These are phyloP conservation scores for Zophobas atratus DNA, from an alignment of 1,140 invertebrate species.

Conservation along the genomic window DNA sequence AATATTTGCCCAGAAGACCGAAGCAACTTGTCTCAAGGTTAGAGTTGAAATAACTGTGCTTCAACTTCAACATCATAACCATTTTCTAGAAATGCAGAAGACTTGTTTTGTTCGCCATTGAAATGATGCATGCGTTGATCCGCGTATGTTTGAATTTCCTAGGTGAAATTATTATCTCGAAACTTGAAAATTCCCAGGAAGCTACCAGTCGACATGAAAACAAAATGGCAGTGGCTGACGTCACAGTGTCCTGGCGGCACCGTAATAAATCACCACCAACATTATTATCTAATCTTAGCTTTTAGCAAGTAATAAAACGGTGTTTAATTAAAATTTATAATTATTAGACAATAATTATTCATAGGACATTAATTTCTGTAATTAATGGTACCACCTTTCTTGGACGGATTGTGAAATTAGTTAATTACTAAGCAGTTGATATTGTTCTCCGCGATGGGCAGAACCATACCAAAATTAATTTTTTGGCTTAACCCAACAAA, in stretches of 20 bases:
- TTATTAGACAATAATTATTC: constrained; percentile 41
- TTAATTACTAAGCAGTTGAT: constrained; percentile 4
- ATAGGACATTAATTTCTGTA: constrained; percentile 34
- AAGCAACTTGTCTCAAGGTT: constrained; percentile 48
- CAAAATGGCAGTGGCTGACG: background rate
- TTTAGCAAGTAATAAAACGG: constrained; percentile 35
- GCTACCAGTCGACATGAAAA: constrained; percentile 3
- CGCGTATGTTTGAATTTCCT: constrained; percentile 31
- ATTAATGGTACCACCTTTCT: constrained; percentile 29
- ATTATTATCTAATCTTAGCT: constrained; percentile 39
- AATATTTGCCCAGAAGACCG: constrained; percentile 45
- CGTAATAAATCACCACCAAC: constrained; percentile 32
- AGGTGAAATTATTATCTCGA: constrained; percentile 26
- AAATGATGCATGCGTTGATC: constrained; percentile 22
- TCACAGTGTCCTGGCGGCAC: background rate
- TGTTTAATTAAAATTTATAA: constrained; percentile 44
- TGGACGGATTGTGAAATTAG: constrained; percentile 9
- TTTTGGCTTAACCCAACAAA: constrained; percentile 8
- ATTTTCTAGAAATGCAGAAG: constrained; percentile 48
- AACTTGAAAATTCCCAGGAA: constrained; percentile 26
- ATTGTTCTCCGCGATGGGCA: constrained; percentile 2
- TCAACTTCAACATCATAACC: constrained; percentile 46
- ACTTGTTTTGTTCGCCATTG: constrained; percentile 45
- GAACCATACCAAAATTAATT: constrained; percentile 7
- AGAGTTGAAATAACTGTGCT: constrained; percentile 49